Evolutionary conservation across 2,888 invertebrate genomes (phyloP).

Genomic region (Peribatodes rhomboidaria): DNA sequence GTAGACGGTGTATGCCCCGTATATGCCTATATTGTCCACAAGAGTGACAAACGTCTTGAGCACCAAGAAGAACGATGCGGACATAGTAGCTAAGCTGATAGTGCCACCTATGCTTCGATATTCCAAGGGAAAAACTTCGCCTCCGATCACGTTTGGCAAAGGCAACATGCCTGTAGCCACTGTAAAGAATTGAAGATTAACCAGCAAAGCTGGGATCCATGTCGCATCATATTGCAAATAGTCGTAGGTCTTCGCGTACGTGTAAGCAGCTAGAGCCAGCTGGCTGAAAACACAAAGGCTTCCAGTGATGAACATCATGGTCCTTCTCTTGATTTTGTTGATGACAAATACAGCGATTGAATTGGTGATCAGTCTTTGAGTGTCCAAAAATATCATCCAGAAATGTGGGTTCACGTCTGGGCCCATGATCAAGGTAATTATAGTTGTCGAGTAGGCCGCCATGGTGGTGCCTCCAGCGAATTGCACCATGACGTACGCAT

Average conservation of each 20-base stretch:
- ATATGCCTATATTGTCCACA: slow-evolving; percentile 78
- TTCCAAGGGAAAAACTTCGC: slow-evolving; percentile 88
- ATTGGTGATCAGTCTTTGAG: slow-evolving; percentile 86
- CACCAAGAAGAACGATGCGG: slow-evolving; percentile 86
- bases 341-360: slow-evolving; percentile 86
- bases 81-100: slow-evolving; percentile 85
- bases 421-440: slow-evolving; percentile 85
- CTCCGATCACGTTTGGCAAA: slow-evolving; percentile 89
- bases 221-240: slow-evolving; percentile 62
- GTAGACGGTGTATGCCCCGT: slow-evolving; percentile 87
- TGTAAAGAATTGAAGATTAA: slow-evolving; percentile 84
- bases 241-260: slow-evolving; percentile 62
- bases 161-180: slow-evolving; percentile 87
- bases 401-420: slow-evolving; percentile 86
- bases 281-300: slow-evolving; percentile 85
- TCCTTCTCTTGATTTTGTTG: slow-evolving; percentile 86
- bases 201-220: slow-evolving; percentile 78
- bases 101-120: slow-evolving; percentile 88
- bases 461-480: slow-evolving; percentile 89
- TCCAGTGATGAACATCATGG: slow-evolving; percentile 86
- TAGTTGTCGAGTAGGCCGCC: slow-evolving; percentile 88
- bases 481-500: slow-evolving; percentile 88
- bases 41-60: slow-evolving; percentile 87
- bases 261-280: slow-evolving; percentile 77
- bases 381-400: slow-evolving; percentile 88